Percentiles rank a stretch among this genome's conserved stretches.
Conservation (phyloP, 2,113 vertebrate species). For the Actenoides lindsayi region DNA sequence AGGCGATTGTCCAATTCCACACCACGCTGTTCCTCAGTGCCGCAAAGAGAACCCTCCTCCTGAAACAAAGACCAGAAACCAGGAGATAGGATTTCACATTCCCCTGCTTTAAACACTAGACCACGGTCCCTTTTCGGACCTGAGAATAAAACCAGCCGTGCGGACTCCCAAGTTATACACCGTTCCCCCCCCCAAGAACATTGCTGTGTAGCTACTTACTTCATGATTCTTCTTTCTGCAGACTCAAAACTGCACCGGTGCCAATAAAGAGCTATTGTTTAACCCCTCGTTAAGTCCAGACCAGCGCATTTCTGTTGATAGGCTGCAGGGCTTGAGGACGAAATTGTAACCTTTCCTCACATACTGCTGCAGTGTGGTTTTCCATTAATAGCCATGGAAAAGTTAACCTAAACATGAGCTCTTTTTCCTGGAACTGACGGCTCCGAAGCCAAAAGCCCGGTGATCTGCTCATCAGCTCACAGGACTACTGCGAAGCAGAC, state of each 20-base stretch:
- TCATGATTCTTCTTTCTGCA: background rate
- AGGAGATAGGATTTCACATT: background rate
- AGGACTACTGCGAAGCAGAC: background rate
- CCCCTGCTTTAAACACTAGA: background rate
- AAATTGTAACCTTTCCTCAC: background rate
- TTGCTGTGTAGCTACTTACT: background rate
- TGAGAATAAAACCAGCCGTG: background rate
- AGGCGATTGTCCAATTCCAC: background rate
- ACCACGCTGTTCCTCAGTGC: too few species aligned
- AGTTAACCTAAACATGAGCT: constrained; percentile 33
- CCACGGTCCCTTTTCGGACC: accelerated
- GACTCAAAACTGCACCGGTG: background rate
- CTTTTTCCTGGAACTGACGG: constrained; percentile 42
- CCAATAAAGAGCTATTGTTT: background rate
- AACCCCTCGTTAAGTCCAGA: background rate
- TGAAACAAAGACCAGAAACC: background rate
- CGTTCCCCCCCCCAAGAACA: accelerated
- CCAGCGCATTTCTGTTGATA: background rate
- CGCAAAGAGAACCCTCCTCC: background rate
- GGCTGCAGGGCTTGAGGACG: background rate
- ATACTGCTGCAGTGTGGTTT: background rate
- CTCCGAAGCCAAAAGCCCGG: background rate
- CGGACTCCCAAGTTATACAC: background rate
- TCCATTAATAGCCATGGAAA: constrained; percentile 41
- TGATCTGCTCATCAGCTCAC: background rate